phyloP scores from a whole-genome alignment of 30 jellyfish, hydroid and myxozoan species.

The Mastigias papua region DNA sequence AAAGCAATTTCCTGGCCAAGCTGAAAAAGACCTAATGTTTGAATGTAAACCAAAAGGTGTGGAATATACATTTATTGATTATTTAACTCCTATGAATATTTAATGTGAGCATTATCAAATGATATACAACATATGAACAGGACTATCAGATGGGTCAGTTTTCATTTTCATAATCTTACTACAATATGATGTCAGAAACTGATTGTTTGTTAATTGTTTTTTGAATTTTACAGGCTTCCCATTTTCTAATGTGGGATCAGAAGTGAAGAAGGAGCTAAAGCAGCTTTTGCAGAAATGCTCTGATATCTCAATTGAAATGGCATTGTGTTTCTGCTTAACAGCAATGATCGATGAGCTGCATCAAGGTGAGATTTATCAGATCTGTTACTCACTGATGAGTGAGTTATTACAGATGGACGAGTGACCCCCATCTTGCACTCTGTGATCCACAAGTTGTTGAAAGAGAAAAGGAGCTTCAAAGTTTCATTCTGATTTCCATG shows the following conservation, averaged over 20 bases:
- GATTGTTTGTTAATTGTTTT: background rate
- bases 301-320: slow-evolving; percentile 62
- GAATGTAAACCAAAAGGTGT: slow-evolving; percentile 60
- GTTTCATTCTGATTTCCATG: background rate
- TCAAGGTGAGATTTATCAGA: slow-evolving; percentile 54
- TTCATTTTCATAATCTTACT: background rate
- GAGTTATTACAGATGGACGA: background rate
- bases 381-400: background rate
- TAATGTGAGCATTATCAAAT: background rate
- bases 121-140: background rate
- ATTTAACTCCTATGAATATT: background rate
- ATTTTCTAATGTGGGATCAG: slow-evolving; percentile 22
- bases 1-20: slow-evolving; percentile 78
- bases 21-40: slow-evolving; percentile 76
- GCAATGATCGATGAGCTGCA: slow-evolving; percentile 68
- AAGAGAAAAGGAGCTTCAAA: background rate
- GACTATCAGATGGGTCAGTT: background rate
- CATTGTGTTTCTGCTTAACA: slow-evolving; percentile 68
- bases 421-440: background rate
- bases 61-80: background rate
- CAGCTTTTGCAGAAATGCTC: slow-evolving; percentile 53
- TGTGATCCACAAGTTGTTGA: background rate
- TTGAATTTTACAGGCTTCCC: slow-evolving; percentile 71
- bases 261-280: slow-evolving; percentile 41
- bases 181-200: background rate